Conservation (phyloP, 2,888 invertebrate species). For the Euplagia quadripunctaria region DNA sequence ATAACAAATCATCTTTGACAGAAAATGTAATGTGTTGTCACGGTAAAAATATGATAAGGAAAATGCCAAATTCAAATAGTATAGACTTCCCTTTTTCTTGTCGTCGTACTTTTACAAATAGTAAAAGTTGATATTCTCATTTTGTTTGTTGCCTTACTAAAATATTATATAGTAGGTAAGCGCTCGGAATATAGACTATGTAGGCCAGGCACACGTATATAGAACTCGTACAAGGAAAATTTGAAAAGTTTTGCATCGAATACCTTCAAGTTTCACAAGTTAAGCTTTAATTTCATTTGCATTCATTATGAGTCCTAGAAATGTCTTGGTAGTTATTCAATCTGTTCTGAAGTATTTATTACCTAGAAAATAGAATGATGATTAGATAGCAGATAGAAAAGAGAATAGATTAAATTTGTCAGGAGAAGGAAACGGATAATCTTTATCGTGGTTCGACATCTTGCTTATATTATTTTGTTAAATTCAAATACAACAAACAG, state of each 20-base stretch:
- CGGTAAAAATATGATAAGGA: not conserved
- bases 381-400: too few relatives aligned
- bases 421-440: not conserved
- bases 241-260: slow-evolving; percentile 60
- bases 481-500: too few relatives aligned
- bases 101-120: slow-evolving; percentile 34
- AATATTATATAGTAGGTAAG: slow-evolving; percentile 25
- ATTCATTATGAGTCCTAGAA: slow-evolving; percentile 49
- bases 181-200: slow-evolving; percentile 28
- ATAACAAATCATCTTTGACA: not conserved
- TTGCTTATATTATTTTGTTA: too few relatives aligned
- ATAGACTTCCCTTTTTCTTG: slow-evolving; percentile 27
- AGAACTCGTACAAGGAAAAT: slow-evolving; percentile 57
- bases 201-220: slow-evolving; percentile 21
- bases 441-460: not conserved
- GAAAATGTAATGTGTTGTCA: not conserved
- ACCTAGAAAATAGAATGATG: slow-evolving; percentile 17
- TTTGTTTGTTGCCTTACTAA: slow-evolving; percentile 31
- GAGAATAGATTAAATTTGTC: slow-evolving; percentile 14
- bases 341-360: slow-evolving; percentile 24
- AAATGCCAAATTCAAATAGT: slow-evolving; percentile 4
- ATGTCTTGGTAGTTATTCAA: slow-evolving; percentile 3
- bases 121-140: slow-evolving; percentile 42
- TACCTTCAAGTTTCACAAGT: slow-evolving; percentile 51
- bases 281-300: slow-evolving; percentile 58